Percentiles rank a stretch among this genome's conserved stretches.
phyloP scores from a whole-genome alignment of 2,113 vertebrate species.

The Petromus typicus region DNA sequence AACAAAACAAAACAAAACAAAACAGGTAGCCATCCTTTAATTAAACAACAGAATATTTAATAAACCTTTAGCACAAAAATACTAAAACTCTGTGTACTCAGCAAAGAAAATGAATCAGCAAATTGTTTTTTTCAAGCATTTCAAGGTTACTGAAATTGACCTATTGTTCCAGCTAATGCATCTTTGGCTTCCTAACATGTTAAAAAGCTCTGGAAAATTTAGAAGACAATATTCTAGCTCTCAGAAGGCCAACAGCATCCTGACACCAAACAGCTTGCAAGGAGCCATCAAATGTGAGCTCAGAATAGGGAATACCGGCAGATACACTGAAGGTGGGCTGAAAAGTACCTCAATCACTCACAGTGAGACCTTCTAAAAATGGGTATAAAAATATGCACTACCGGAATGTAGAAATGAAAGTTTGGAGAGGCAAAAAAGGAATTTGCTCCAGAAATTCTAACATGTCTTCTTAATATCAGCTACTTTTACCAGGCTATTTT shows the following conservation, averaged over 20 bases:
- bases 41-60: not conserved
- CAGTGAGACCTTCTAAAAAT: not conserved
- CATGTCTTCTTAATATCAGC: not conserved
- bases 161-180: not conserved
- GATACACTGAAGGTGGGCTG: accelerated
- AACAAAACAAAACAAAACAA: no score
- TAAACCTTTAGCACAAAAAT: not conserved
- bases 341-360: no score
- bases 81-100: not conserved
- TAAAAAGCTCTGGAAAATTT: not conserved
- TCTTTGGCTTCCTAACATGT: not conserved
- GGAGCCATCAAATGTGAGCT: not conserved
- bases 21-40: not conserved
- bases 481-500: not conserved
- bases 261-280: not conserved
- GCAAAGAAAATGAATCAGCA: constrained; percentile 60
- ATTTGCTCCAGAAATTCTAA: not conserved
- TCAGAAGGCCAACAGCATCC: not conserved
- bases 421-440: not conserved
- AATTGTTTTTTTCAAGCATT: constrained; percentile 4
- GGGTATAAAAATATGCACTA: not conserved
- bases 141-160: not conserved
- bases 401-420: not conserved
- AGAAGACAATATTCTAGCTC: not conserved
- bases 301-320: not conserved